Evolutionary conservation across 2,797 vertebrate genomes (phyloP), one percentile per base, ranked within the genome.

Genomic region (Smutsia temminckii): DNA sequence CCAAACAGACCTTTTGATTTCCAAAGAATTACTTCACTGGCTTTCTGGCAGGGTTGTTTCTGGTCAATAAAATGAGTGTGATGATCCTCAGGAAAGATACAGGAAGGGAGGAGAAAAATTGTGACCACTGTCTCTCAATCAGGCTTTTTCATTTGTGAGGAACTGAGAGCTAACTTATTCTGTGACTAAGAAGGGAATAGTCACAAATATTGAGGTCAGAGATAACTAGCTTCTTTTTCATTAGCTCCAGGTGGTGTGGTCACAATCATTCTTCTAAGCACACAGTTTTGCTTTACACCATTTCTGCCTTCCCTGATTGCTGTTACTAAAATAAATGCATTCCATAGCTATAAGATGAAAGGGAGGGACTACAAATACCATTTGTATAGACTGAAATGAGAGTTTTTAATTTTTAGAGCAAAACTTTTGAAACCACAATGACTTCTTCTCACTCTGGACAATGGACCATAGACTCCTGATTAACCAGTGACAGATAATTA

Each of bases 151-250:
- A 34, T 40, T 74, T 34, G 27, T 40, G 25, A 89, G 46, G 37
- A 77, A 79, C 5, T 46, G 75, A 94, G 27, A 93, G 27, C 64
- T 95, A 72, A 83, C 85, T 89, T 96, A 89, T 96, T 94, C 57
- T 14, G 42, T 25, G 89, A 77, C 51, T 59, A 53, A 72, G 85
- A 93, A 81, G 25, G 51, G 68, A 91, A 29, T 2, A 37, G 51
- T 32, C 9, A n/a, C 80, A 91, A 64, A 78, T 86, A 64, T 8
- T 37, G 40, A 93, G 71, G 72, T 90, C 53, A 78, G 59, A 91
- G 88, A 61, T 51, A 86, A 55, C 25, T 13, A 49, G 53, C 40
- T 74, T 85, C 37, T 72, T 68, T 77, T 79, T 63, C 34, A 69
- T 89, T 93, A 77, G 68, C 14, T 90, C 80, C 40, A 68, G 51